Evolutionary conservation across 2,113 vertebrate species (phyloP), one percentile per base, ranked within the genome.

Genomic region (Symphodus melops): DNA sequence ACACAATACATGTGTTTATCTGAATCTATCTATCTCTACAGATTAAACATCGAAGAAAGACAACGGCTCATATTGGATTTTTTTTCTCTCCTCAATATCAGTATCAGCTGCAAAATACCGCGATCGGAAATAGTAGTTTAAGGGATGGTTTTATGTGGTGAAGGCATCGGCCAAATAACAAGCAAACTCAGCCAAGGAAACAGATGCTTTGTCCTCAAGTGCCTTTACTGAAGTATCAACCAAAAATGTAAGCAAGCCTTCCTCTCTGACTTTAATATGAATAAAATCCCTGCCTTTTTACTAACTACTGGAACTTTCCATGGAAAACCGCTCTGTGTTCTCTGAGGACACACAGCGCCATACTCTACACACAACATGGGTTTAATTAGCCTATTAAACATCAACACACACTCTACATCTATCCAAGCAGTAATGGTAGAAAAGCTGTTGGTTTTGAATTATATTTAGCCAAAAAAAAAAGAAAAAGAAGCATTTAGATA

Each of bases 341-440:
- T 77, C 17, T n/a, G 54, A 81, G 83, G 52, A 75, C 73, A 80
- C 77, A 75, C 54, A 59, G 42, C 13, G 20, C 56, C 85, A 91
- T 78, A 84, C n/a, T n/a, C n/a, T n/a, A n/a, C 79, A 74, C 23
- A 54, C 19, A 39, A 58, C 68, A 64, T 33, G 55, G 64, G 44
- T 67, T 82, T 86, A 88, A 90, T 70, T 70, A 77, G 64, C 61
- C 84, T 36, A 79, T 89, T 86, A 91, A 92, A 54, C 72, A 75
- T 67, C 61, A 5, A 56, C 61, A 59, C 52, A 81, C 55, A 74
- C 66, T 65, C 65, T 67, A 56, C 75, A 56, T 14, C 17, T 6
- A 51, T 14, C 25, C 62, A 55, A 46, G 53, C 77, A 55, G 11
- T 3, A 55, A 49, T 59, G 59, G 69, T 46, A 82, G 42, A 20